phyloP scores from a whole-genome alignment of 2,888 invertebrate species.

The Syrphus vitripennis region DNA sequence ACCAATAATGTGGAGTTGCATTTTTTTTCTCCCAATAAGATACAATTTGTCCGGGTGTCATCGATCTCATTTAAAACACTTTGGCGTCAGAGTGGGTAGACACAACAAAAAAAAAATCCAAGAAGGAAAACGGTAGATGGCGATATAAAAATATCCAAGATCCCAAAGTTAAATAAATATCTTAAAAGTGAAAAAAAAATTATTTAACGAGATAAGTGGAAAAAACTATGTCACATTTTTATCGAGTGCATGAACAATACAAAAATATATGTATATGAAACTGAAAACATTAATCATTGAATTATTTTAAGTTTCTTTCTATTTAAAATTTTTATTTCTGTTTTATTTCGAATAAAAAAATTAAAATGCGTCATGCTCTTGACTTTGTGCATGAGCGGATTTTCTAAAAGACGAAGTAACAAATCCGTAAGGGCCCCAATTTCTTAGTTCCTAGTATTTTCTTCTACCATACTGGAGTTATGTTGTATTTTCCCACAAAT shows the following conservation, averaged over 20 bases:
- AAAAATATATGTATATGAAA: too few species aligned
- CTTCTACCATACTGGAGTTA: too few species aligned
- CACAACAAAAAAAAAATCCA: slow-evolving; percentile 8
- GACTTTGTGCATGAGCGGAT: background rate
- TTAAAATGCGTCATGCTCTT: slow-evolving; percentile 35
- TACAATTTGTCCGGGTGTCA: slow-evolving; percentile 59
- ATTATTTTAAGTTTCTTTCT: slow-evolving; percentile 3
- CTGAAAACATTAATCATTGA: slow-evolving; percentile 51
- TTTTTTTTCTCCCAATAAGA: slow-evolving; percentile 4
- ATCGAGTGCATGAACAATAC: slow-evolving; percentile 43
- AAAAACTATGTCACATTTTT: slow-evolving; percentile 61
- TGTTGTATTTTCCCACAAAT: too few species aligned
- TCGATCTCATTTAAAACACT: slow-evolving; percentile 55
- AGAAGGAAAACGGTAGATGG: slow-evolving; percentile 5
- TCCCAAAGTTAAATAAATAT: slow-evolving; percentile 28
- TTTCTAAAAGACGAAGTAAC: background rate
- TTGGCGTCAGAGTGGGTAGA: slow-evolving; percentile 38
- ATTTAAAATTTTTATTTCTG: background rate
- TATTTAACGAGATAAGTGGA: slow-evolving; percentile 40
- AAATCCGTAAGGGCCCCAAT: background rate
- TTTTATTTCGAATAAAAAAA: slow-evolving; percentile 38
- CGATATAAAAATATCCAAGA: slow-evolving; percentile 50
- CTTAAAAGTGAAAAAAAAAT: slow-evolving; percentile 19
- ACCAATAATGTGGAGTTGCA: slow-evolving; percentile 32
- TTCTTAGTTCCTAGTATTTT: background rate